These are phyloP conservation scores for Acanthurus leucopareius DNA, from an alignment of 2,797 vertebrate genomes.

Conservation along the genomic window DNA sequence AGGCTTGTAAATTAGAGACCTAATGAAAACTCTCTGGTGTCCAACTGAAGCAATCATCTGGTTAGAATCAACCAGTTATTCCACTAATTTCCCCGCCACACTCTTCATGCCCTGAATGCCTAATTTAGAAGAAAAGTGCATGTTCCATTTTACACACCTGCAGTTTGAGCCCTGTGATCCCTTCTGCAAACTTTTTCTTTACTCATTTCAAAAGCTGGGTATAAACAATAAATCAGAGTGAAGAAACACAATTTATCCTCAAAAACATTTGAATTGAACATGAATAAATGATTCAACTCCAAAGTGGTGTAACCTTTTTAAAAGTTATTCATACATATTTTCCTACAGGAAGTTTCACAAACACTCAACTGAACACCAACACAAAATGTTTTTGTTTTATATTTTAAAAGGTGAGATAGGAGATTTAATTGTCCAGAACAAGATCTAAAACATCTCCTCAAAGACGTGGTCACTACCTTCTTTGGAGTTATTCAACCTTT, in stretches of 20 bases:
- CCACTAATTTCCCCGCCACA: constrained; percentile 95
- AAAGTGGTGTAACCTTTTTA: neutral
- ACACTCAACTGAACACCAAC: constrained; percentile 5
- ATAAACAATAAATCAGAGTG: constrained; percentile 51
- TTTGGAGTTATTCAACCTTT: constrained; percentile 93
- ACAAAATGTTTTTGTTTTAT: neutral
- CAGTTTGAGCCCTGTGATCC: constrained; percentile 86
- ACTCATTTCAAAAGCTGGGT: constrained; percentile 43
- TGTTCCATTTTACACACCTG: constrained; percentile 96
- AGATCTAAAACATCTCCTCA: constrained; percentile 80
- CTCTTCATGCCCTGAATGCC: constrained; percentile 93
- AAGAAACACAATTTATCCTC: constrained; percentile 1
- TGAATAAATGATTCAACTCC: constrained; percentile 15
- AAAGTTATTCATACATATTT: neutral
- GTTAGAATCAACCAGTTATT: constrained; percentile 99
- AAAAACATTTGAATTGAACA: constrained; percentile 11
- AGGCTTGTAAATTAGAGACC: constrained; percentile 98
- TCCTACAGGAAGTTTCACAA: neutral
- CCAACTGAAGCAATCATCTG: constrained; percentile 99
- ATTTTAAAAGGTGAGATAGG: constrained; percentile 22
- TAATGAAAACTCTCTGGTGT: constrained; percentile 98
- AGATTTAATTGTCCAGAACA: constrained; percentile 50
- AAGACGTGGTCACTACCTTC: constrained; percentile 86
- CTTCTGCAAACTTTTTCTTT: constrained; percentile 55
- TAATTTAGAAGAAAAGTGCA: constrained; percentile 97